Percentiles rank a stretch among this genome's conserved stretches.
Evolutionary conservation across 2,113 vertebrate genomes (phyloP).

Genomic region (Vulpes vulpes): DNA sequence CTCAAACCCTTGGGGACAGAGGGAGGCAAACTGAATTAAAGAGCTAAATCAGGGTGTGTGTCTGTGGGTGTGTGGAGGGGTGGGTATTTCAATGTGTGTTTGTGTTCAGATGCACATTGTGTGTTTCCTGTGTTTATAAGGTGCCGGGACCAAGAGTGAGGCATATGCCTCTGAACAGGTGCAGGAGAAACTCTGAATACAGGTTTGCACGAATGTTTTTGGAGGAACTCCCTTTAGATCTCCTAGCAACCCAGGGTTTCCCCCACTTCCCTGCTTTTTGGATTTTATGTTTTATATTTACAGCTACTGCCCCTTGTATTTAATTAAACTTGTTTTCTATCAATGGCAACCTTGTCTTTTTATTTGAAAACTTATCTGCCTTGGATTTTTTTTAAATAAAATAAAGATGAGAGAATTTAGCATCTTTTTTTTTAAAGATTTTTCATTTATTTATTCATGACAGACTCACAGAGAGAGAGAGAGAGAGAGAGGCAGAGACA

Average conservation of each 20-base stretch:
- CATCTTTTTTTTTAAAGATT: background rate
- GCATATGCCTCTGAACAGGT: background rate
- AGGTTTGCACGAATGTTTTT: background rate
- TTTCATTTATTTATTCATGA: too few species aligned
- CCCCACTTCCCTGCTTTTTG: background rate
- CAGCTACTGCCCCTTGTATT: conserved; percentile 56
- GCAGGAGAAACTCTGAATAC: background rate
- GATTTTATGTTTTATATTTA: conserved; percentile 73
- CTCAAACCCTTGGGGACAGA: background rate
- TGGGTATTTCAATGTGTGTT: background rate
- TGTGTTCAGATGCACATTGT: background rate
- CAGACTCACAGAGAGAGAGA: too few species aligned
- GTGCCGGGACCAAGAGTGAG: background rate
- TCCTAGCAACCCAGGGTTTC: background rate
- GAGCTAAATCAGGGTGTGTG: background rate
- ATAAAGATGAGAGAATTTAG: background rate
- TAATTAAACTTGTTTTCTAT: conserved; percentile 82
- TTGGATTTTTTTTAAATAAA: background rate
- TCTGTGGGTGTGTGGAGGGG: background rate
- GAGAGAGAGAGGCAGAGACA: too few species aligned
- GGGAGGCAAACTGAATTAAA: background rate
- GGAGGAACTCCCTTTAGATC: background rate
- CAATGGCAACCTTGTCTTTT: conserved; percentile 14
- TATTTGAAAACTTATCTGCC: conserved; percentile 19
- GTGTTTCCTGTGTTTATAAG: background rate